A percentile compares a stretch with the other conserved stretches of the same genome.
phyloP scores from a whole-genome alignment of 2,113 vertebrate genomes.

The Gymnogyps californianus region DNA sequence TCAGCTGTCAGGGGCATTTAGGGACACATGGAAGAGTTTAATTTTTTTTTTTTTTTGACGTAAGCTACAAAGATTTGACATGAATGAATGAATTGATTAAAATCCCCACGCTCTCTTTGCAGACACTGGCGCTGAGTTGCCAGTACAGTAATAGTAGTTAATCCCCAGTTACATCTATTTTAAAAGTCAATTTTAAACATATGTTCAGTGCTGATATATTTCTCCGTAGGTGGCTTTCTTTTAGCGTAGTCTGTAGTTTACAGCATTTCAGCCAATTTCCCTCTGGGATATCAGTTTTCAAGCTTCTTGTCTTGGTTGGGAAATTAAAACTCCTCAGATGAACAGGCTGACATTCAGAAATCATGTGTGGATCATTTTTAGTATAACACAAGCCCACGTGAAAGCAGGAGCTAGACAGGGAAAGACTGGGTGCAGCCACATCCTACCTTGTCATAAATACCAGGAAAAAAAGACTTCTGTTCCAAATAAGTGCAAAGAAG shows the following conservation, averaged over 20 bases:
- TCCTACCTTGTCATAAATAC: not conserved
- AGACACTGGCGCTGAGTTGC: not conserved
- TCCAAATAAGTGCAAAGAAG: not conserved
- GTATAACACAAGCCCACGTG: not conserved
- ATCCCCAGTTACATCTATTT: conserved; percentile 37
- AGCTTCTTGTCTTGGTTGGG: conserved; percentile 23
- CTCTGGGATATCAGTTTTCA: conserved; percentile 39
- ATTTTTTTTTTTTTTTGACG: not conserved
- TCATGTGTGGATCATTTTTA: not conserved
- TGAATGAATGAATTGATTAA: conserved; percentile 21
- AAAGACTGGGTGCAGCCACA: not conserved
- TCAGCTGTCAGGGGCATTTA: conserved; percentile 18
- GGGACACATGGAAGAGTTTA: not conserved
- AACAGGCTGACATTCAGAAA: conserved; percentile 23
- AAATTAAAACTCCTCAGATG: conserved; percentile 23
- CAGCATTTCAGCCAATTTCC: conserved; percentile 43
- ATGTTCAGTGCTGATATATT: conserved; percentile 39
- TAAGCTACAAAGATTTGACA: conserved; percentile 21
- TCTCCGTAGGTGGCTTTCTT: conserved; percentile 32
- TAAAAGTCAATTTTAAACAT: conserved; percentile 58
- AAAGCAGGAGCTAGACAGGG: not conserved
- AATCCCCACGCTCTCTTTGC: not conserved
- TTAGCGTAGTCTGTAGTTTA: not conserved
- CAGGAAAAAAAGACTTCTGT: not conserved
- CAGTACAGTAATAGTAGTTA: conserved; percentile 12